Base-by-base conservation (phyloP, 2,113 vertebrate genomes). In the Poeciliopsis retropinna region DNA sequence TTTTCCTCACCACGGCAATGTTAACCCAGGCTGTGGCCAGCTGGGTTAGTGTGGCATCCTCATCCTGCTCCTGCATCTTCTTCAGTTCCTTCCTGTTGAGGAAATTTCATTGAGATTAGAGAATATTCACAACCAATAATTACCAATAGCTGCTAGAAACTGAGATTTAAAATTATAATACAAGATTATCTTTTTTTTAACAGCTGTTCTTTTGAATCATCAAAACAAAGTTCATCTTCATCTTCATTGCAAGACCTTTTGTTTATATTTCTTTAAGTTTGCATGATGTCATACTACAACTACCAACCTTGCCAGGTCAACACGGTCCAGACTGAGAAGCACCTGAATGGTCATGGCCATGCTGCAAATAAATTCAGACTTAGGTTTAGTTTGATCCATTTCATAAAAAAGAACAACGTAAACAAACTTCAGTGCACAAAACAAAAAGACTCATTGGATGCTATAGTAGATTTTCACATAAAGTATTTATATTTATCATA, bases 61-160 rank as follows among this genome's bases (percentile, higher is more conserved):
- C 98, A 0, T 99, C 98, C 72, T 96, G 96, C 67, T 99, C 98
- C 85, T 98, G 97, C 97, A 99, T 99, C 71, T 96, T 98, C 90
- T 99, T 99, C 71, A 99, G 94, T 67, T 99, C 98, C 83, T 99
- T 99, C 75, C 98, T 99, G 90, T 60, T 15, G 44, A 54, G 70
- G 5, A 14, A 41, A 28, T n/a, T 15, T 6, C 5, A 73, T 27
- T 0, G 22, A 41, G 39, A 70, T 51, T 13, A 61, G 27, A 80
- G 3, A 39, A 60, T 1, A 13, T 37, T 11, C 34, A 70, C 1
- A 11, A 12, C 27, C 7, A 30, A 47, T 37, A 37, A 37, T 37
- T 37, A 67, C 31, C 0, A 41, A 30, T 32, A 62, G 6, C 64
- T n/a, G 22, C 13, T 30, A 17, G 10, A 51, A 32, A 32, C 0